These are phyloP conservation scores for Opisthocomus hoazin DNA, from an alignment of 2,113 vertebrate species.

Conservation along the genomic window DNA sequence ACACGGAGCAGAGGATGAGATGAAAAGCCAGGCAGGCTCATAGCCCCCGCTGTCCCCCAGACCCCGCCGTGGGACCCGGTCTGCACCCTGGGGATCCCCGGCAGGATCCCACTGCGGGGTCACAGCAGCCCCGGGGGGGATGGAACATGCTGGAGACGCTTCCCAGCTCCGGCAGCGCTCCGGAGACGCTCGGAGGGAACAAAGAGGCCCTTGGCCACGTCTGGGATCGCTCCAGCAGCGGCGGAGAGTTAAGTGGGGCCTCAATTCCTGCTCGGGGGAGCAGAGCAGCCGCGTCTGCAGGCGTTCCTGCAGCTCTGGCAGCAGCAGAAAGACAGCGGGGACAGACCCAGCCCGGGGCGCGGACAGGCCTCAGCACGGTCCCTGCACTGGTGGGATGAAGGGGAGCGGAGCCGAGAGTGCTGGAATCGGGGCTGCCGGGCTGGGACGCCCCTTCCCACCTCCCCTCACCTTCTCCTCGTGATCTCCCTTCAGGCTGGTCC, in stretches of 20 bases:
- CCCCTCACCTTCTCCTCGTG: constrained; percentile 54
- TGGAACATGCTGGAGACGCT: fast-evolving
- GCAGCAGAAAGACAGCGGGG: fast-evolving
- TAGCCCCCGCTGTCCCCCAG: fast-evolving
- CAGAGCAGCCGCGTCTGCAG: not conserved
- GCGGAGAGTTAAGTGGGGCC: not conserved
- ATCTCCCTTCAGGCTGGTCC: constrained; percentile 16
- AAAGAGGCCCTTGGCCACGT: constrained; percentile 23
- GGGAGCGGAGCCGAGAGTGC: fast-evolving
- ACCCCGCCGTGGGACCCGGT: fast-evolving
- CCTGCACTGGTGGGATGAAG: not conserved
- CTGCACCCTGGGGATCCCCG: not conserved
- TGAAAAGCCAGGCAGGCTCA: fast-evolving
- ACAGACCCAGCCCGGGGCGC: fast-evolving
- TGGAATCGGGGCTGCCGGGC: fast-evolving
- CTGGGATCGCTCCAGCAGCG: constrained; percentile 8
- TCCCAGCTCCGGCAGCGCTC: not conserved
- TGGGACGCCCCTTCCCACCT: not conserved
- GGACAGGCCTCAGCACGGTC: fast-evolving
- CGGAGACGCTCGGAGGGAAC: not conserved
- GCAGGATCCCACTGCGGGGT: not conserved
- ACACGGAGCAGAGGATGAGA: not conserved
- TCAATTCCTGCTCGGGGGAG: not conserved
- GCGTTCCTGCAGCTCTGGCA: not conserved
- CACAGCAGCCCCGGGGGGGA: fast-evolving